Conservation (phyloP, 2,797 vertebrate species). For the Pseudomugil tenellus region DNA sequence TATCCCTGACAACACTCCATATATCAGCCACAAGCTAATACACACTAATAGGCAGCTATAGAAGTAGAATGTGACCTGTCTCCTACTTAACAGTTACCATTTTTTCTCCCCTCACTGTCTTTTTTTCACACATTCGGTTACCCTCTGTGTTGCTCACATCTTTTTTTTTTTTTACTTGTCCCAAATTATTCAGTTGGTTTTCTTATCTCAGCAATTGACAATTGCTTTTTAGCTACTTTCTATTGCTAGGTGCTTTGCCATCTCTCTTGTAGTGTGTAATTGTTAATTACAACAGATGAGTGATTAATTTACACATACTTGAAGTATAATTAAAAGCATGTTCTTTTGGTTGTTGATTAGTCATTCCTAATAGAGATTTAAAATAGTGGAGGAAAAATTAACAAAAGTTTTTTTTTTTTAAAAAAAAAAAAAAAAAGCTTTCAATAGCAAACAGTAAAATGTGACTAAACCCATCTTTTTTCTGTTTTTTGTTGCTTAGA, state of each 20-base stretch:
- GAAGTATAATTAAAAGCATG: slow-evolving; percentile 9
- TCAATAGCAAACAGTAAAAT: no score
- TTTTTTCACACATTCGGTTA: background rate
- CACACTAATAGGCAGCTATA: slow-evolving; percentile 69
- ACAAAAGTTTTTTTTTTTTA: no score
- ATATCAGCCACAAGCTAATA: slow-evolving; percentile 82
- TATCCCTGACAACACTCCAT: slow-evolving; percentile 81
- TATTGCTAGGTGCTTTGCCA: background rate
- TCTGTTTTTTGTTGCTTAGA: background rate
- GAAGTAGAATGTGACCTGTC: slow-evolving; percentile 54
- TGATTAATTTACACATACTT: slow-evolving; percentile 25
- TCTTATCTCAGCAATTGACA: slow-evolving; percentile 33
- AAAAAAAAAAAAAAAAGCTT: no score
- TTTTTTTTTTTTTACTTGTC: slow-evolving; percentile 17
- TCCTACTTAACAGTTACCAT: slow-evolving; percentile 24
- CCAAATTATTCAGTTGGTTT: slow-evolving; percentile 28
- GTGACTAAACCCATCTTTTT: background rate
- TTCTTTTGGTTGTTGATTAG: slow-evolving; percentile 3
- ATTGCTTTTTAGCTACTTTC: slow-evolving; percentile 23
- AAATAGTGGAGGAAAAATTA: no score
- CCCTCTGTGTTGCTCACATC: slow-evolving; percentile 5
- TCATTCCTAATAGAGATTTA: background rate
- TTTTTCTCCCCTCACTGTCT: slow-evolving; percentile 31
- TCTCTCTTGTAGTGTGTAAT: slow-evolving; percentile 27
- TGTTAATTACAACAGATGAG: slow-evolving; percentile 26